A percentile compares a stretch with the other conserved stretches of the same genome.
These are phyloP conservation scores for Beris chalybata DNA, from an alignment of 2,888 invertebrate genomes.

Conservation along the genomic window DNA sequence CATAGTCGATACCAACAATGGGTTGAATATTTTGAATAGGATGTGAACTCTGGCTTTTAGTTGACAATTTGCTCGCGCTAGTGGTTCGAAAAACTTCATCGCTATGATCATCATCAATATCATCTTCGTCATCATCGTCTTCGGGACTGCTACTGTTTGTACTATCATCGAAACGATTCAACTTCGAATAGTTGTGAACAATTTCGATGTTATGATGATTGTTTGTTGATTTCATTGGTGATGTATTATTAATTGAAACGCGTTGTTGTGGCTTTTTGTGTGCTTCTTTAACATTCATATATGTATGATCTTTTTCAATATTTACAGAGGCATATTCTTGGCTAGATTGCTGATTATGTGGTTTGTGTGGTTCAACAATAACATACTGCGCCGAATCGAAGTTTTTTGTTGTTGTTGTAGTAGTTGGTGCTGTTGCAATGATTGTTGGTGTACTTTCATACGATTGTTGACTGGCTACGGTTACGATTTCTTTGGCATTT, in stretches of 20 bases:
- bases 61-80: no score
- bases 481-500: slow-evolving; percentile 30
- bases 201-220: slow-evolving; percentile 47
- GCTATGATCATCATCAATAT: slow-evolving; percentile 40
- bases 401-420: not conserved
- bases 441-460: slow-evolving; percentile 14
- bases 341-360: slow-evolving; percentile 33
- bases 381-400: not conserved
- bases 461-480: slow-evolving; percentile 21
- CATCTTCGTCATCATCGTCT: slow-evolving; percentile 40
- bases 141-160: slow-evolving; percentile 40
- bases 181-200: slow-evolving; percentile 56
- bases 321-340: slow-evolving; percentile 54
- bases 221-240: not conserved
- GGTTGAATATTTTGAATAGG: no score
- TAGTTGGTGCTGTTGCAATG: not conserved
- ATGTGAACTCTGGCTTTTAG: no score
- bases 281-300: not conserved
- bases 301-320: slow-evolving; percentile 1
- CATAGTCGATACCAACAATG: no score
- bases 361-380: not conserved
- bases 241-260: no score
- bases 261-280: not conserved
- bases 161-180: slow-evolving; percentile 44
- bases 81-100: slow-evolving; percentile 41